These are phyloP conservation scores for Helostoma temminkii DNA, from an alignment of 2,797 vertebrate species.

Conservation along the genomic window DNA sequence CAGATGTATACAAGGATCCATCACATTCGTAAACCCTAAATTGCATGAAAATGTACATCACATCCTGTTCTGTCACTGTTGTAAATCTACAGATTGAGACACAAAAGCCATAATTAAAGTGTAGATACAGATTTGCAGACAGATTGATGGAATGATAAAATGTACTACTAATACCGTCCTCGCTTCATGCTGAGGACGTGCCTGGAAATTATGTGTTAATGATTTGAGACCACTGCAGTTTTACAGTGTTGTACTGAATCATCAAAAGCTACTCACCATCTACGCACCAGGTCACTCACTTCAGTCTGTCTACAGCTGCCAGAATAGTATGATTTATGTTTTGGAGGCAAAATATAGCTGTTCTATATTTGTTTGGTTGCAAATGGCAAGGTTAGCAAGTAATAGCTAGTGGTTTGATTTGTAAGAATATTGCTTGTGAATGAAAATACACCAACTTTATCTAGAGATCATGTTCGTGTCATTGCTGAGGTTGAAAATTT, in stretches of 20 bases:
- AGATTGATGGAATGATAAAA: slow-evolving; percentile 31
- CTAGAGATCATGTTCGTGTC: background rate
- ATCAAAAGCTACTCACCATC: slow-evolving; percentile 15
- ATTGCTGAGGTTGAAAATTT: background rate
- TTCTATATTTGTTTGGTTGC: slow-evolving; percentile 2
- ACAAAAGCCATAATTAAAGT: background rate
- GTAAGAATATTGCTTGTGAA: background rate
- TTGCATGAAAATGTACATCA: slow-evolving; percentile 9
- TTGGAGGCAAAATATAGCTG: background rate
- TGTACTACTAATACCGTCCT: slow-evolving; percentile 42
- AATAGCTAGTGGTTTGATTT: slow-evolving; percentile 3
- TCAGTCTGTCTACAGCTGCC: slow-evolving; percentile 3
- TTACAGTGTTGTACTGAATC: slow-evolving; percentile 36
- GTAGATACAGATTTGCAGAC: background rate
- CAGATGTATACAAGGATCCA: slow-evolving; percentile 16
- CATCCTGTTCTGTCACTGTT: background rate
- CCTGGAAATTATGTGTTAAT: slow-evolving; percentile 30
- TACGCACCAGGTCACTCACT: slow-evolving; percentile 17
- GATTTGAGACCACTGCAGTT: slow-evolving; percentile 28
- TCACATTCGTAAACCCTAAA: slow-evolving; percentile 11
- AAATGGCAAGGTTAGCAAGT: background rate
- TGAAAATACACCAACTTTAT: background rate
- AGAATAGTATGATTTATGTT: slow-evolving; percentile 11
- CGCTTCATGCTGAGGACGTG: slow-evolving; percentile 11
- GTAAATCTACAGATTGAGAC: background rate